These are phyloP conservation scores for Tenthredo notha DNA, from an alignment of 2,888 invertebrate genomes.

Conservation along the genomic window DNA sequence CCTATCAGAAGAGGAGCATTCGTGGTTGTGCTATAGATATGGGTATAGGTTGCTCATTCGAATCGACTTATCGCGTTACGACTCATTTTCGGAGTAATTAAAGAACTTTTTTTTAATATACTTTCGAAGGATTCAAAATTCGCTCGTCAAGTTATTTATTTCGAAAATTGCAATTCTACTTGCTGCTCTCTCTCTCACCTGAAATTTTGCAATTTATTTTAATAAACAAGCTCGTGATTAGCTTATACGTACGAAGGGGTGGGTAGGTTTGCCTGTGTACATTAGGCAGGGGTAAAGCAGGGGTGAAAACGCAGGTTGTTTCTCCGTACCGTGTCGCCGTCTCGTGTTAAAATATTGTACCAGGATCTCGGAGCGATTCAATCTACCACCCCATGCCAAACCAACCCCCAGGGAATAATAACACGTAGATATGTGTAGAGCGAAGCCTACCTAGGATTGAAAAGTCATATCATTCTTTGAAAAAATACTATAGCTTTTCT, in stretches of 20 bases:
- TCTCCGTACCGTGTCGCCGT: conserved; percentile 61
- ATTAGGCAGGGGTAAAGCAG: conserved; percentile 16
- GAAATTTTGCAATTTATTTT: not conserved
- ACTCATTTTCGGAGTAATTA: not conserved
- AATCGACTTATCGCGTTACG: not conserved
- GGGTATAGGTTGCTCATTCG: not conserved
- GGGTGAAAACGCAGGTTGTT: conserved; percentile 4
- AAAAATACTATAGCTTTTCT: not conserved
- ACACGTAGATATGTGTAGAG: not conserved
- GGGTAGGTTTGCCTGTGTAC: not conserved
- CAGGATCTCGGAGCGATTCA: conserved; percentile 37
- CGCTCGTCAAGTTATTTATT: not conserved
- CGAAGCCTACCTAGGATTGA: not conserved
- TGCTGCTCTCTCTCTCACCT: too few species aligned
- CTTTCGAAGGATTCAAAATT: not conserved
- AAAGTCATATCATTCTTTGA: not conserved
- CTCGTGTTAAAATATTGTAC: conserved; percentile 69
- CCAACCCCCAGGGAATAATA: not conserved
- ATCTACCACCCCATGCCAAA: not conserved
- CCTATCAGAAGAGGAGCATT: conserved; percentile 8
- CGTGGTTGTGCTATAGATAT: not conserved
- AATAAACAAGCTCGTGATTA: conserved; percentile 1
- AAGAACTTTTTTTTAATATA: not conserved
- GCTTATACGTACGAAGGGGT: not conserved
- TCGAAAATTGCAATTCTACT: not conserved